Conservation (phyloP, 2,888 invertebrate species). For the Metellina segmentata region DNA sequence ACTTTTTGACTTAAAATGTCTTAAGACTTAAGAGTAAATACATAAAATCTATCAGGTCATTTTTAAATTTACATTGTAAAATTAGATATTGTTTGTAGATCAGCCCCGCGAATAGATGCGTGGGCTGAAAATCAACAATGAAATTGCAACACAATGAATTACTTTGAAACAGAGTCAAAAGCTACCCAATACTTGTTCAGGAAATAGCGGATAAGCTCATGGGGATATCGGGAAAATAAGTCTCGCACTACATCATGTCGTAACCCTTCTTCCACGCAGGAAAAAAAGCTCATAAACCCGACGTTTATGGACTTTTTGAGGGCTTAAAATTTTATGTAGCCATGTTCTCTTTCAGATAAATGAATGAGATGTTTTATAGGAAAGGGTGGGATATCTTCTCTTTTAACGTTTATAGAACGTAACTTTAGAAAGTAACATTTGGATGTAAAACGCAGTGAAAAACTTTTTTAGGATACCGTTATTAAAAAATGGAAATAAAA, state of each 20-base stretch:
- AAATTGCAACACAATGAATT: constrained; percentile 16
- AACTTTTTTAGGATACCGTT: neutral
- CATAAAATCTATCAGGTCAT: neutral
- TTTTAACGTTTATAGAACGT: constrained; percentile 9
- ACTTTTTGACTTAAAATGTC: too few species aligned
- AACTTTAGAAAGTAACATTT: neutral
- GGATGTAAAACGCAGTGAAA: neutral
- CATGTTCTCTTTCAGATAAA: constrained; percentile 42
- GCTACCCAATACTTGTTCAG: constrained; percentile 1
- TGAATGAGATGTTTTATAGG: constrained; percentile 46
- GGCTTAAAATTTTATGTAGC: constrained; percentile 46
- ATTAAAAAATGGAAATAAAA: neutral
- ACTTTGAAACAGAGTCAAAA: constrained; percentile 9
- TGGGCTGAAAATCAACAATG: neutral
- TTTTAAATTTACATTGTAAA: neutral
- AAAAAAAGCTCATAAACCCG: constrained; percentile 38
- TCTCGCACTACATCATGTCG: neutral
- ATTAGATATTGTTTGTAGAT: neutral
- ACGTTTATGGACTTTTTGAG: constrained; percentile 50
- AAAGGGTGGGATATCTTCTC: neutral
- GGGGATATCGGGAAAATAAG: constrained; percentile 11
- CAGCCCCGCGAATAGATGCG: neutral
- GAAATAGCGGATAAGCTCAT: constrained; percentile 22
- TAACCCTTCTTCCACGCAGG: neutral
- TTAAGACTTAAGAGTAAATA: neutral